These are phyloP conservation scores for Cryptotis parvus DNA, from an alignment of 2,113 vertebrate genomes.

Conservation along the genomic window DNA sequence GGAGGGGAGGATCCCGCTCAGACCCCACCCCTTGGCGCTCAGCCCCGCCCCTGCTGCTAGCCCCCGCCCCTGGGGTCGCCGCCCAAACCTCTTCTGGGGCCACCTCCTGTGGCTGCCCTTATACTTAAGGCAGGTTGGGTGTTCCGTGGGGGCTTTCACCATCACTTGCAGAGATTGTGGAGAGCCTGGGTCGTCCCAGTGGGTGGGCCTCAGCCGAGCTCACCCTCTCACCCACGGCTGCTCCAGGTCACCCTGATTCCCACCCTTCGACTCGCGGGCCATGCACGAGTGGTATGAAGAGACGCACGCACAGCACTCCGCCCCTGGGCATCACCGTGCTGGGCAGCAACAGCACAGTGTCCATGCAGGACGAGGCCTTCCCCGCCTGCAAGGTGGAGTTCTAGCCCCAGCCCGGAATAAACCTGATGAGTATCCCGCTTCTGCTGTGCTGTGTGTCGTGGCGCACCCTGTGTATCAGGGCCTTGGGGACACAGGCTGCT, in stretches of 20 bases:
- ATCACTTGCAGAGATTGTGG: neutral
- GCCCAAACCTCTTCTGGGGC: no score
- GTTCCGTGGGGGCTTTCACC: no score
- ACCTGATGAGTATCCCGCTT: no score
- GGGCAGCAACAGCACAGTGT: slow-evolving; percentile 96
- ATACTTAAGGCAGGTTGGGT: no score
- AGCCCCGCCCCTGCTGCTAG: no score
- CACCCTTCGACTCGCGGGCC: slow-evolving; percentile 93
- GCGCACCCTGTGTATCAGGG: no score
- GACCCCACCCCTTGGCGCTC: no score
- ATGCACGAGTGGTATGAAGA: slow-evolving; percentile 97
- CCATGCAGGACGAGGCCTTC: slow-evolving; percentile 97
- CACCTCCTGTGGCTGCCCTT: no score
- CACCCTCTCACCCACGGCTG: rapidly evolving
- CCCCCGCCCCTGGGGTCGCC: no score
- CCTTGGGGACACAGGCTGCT: no score
- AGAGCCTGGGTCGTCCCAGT: rapidly evolving
- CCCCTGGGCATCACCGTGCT: slow-evolving; percentile 93
- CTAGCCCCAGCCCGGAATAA: slow-evolving; percentile 73
- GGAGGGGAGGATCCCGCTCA: no score
- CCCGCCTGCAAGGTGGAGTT: slow-evolving; percentile 98
- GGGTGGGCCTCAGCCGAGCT: neutral
- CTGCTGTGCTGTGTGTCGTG: no score
- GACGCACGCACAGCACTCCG: slow-evolving; percentile 90
- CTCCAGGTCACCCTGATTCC: slow-evolving; percentile 95